A percentile compares a stretch with the other conserved stretches of the same genome.
Evolutionary conservation across 2,797 vertebrate species (phyloP).

Genomic region (Poeciliopsis gracilis): DNA sequence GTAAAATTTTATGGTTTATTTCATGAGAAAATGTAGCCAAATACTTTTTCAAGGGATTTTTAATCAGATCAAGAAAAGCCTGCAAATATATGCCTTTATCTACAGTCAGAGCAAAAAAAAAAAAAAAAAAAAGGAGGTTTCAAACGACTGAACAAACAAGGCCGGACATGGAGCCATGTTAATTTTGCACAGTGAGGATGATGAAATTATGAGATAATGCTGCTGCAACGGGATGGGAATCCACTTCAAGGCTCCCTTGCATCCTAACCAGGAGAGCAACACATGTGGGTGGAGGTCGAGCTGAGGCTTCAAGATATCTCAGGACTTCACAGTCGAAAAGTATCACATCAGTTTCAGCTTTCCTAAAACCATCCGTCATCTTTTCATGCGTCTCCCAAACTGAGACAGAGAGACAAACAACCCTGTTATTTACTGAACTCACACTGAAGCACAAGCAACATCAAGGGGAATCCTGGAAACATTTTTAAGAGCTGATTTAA

Average conservation of each 20-base stretch:
- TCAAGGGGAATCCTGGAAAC: conserved; percentile 38
- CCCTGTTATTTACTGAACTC: conserved; percentile 36
- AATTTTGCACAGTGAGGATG: not conserved
- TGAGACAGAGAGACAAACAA: conserved; percentile 29
- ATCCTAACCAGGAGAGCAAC: not conserved
- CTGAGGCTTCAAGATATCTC: not conserved
- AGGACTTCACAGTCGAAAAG: not conserved
- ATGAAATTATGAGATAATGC: not conserved
- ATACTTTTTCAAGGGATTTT: not conserved
- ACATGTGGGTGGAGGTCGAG: no score
- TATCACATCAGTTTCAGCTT: not conserved
- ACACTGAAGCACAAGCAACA: conserved; percentile 37
- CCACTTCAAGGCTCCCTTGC: not conserved
- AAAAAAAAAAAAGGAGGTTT: not conserved
- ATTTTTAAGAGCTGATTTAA: conserved; percentile 27
- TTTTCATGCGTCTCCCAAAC: conserved; percentile 16
- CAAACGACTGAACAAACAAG: not conserved
- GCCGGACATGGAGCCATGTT: not conserved
- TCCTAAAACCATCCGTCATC: conserved; percentile 9
- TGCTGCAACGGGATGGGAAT: not conserved
- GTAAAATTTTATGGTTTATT: not conserved
- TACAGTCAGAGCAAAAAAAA: not conserved
- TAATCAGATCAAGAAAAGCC: not conserved
- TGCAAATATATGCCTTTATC: not conserved
- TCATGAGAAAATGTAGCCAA: not conserved